A percentile compares a stretch with the other conserved stretches of the same genome.
phyloP scores from a whole-genome alignment of 2,797 vertebrate species.

The Pangasius larnaudii region DNA sequence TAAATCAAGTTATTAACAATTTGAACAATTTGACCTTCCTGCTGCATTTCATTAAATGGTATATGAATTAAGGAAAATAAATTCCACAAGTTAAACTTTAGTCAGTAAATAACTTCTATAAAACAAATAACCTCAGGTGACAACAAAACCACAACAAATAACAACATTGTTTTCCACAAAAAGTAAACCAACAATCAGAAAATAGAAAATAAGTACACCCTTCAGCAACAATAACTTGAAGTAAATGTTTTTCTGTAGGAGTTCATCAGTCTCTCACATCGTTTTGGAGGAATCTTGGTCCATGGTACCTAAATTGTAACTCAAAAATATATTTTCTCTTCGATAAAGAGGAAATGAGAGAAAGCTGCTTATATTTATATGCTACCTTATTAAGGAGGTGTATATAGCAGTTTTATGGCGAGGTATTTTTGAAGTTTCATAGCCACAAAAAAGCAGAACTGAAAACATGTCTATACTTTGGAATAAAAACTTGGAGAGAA shows the following conservation, averaged over 20 bases:
- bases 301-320: neutral
- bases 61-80: neutral
- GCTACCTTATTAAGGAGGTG: neutral
- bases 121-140: neutral
- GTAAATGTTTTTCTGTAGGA: neutral
- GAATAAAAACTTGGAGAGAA: neutral
- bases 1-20: neutral
- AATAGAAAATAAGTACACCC: too few relatives aligned
- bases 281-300: neutral
- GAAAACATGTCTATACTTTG: neutral
- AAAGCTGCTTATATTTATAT: neutral
- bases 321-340: neutral
- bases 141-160: neutral
- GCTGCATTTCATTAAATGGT: neutral
- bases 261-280: neutral
- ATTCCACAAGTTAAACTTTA: neutral
- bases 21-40: neutral
- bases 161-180: neutral
- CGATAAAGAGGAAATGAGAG: neutral
- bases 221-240: neutral
- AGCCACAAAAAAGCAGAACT: constrained; percentile 11
- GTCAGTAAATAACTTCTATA: neutral
- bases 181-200: neutral
- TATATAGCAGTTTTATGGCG: neutral
- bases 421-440: neutral